These are phyloP conservation scores for Tauraco erythrolophus DNA, from an alignment of 2,113 vertebrate genomes.

Conservation along the genomic window DNA sequence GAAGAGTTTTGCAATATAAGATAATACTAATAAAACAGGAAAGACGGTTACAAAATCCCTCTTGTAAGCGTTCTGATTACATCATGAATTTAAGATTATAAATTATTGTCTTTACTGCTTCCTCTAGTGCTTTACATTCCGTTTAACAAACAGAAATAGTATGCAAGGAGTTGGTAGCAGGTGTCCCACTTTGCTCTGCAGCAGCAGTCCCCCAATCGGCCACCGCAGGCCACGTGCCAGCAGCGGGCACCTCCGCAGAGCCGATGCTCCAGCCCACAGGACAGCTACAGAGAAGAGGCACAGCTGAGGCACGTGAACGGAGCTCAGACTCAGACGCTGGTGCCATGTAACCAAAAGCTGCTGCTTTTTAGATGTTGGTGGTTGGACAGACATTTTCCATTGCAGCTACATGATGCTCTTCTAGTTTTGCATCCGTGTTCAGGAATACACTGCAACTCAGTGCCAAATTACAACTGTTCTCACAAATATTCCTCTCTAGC, in stretches of 20 bases:
- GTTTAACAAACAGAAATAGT: not conserved
- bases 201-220: not conserved
- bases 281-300: rapidly evolving
- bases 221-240: rapidly evolving
- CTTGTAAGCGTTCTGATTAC: not conserved
- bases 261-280: not conserved
- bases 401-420: not conserved
- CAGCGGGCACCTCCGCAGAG: not conserved
- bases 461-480: not conserved
- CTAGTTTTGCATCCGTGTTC: not conserved
- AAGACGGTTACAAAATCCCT: constrained; percentile 24
- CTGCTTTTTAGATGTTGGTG: not conserved
- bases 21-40: constrained; percentile 43
- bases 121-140: constrained; percentile 12
- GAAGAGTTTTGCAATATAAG: constrained; percentile 27
- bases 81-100: not conserved
- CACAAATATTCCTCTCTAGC: not conserved
- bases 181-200: not conserved
- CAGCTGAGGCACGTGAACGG: rapidly evolving
- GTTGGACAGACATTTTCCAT: not conserved
- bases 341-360: not conserved
- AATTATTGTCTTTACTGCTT: constrained; percentile 37
- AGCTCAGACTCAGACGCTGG: not conserved
- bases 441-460: not conserved
- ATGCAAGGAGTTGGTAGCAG: not conserved